phyloP scores from a whole-genome alignment of 2,888 invertebrate species.

The Sipunculus nudus region DNA sequence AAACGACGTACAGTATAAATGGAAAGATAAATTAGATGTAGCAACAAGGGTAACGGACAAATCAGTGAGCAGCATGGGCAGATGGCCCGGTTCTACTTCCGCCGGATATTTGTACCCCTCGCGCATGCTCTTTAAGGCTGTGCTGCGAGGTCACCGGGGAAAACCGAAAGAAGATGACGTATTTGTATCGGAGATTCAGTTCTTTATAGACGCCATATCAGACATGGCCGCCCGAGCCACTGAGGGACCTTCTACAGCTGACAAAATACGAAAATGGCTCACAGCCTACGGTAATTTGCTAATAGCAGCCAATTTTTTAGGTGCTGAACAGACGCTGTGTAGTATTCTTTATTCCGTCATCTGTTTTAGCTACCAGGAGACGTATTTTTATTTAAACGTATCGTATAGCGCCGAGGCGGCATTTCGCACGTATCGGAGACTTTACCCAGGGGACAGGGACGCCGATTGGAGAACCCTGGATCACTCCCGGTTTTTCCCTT shows the following conservation, averaged over 20 bases:
- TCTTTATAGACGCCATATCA: neutral
- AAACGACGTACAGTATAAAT: conserved; percentile 19
- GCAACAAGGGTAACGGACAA: conserved; percentile 26
- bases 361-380: conserved; percentile 42
- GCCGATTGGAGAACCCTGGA: conserved; percentile 24
- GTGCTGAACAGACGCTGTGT: conserved; percentile 42
- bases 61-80: conserved; percentile 14
- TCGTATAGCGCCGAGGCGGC: conserved; percentile 41
- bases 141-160: conserved; percentile 31
- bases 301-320: conserved; percentile 38
- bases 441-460: conserved; percentile 28
- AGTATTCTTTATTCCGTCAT: conserved; percentile 38
- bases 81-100: conserved; percentile 27
- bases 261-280: conserved; percentile 25
- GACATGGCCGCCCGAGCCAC: neutral
- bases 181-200: conserved; percentile 36
- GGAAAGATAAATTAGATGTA: conserved; percentile 17
- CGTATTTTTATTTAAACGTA: conserved; percentile 41
- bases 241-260: no score
- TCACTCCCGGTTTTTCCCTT: conserved; percentile 35
- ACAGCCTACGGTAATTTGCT: conserved; percentile 37
- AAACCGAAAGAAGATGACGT: conserved; percentile 25
- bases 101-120: conserved; percentile 27
- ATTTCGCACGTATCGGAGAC: conserved; percentile 38
- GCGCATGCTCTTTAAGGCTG: conserved; percentile 33